phyloP scores from a whole-genome alignment of 2,888 invertebrate species.

The Chloroclystis v-ata region DNA sequence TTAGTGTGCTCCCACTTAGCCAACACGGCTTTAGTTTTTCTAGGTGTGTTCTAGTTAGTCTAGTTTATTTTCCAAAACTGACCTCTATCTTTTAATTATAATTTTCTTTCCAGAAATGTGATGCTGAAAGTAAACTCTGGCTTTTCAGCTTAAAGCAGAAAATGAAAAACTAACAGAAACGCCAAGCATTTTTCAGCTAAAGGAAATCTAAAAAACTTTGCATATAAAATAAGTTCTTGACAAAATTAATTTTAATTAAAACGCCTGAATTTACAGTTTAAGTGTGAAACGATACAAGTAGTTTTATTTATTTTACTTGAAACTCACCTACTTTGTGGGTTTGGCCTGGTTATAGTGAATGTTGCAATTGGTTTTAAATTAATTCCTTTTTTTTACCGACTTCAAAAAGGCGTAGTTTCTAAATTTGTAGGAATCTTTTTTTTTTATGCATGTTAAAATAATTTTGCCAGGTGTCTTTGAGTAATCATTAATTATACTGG shows the following conservation, averaged over 20 bases:
- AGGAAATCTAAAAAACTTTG: constrained; percentile 3
- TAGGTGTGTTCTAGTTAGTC: too few relatives aligned
- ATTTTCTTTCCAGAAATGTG: too few relatives aligned
- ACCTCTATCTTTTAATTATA: too few relatives aligned
- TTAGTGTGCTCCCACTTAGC: too few relatives aligned
- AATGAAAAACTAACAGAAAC: constrained; percentile 2
- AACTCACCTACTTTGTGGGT: constrained; percentile 8
- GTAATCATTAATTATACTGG: too few relatives aligned
- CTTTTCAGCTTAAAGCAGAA: background rate
- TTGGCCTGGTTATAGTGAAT: constrained; percentile 5
- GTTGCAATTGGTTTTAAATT: too few relatives aligned
- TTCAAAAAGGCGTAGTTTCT: background rate
- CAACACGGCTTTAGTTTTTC: too few relatives aligned
- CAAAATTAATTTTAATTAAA: constrained; percentile 14
- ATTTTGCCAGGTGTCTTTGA: too few relatives aligned
- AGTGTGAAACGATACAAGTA: constrained; percentile 9
- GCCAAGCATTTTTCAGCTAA: constrained; percentile 2
- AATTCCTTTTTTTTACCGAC: too few relatives aligned
- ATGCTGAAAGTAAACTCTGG: background rate
- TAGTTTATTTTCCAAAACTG: too few relatives aligned
- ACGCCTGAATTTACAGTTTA: constrained; percentile 3
- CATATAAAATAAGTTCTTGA: constrained; percentile 8
- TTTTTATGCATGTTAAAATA: too few relatives aligned
- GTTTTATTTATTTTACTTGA: constrained; percentile 3
- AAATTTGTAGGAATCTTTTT: too few relatives aligned